A percentile compares a stretch with the other conserved stretches of the same genome.
phyloP scores from a whole-genome alignment of 64 coral and sea anemone species.

The Dendronephthya gigantea region DNA sequence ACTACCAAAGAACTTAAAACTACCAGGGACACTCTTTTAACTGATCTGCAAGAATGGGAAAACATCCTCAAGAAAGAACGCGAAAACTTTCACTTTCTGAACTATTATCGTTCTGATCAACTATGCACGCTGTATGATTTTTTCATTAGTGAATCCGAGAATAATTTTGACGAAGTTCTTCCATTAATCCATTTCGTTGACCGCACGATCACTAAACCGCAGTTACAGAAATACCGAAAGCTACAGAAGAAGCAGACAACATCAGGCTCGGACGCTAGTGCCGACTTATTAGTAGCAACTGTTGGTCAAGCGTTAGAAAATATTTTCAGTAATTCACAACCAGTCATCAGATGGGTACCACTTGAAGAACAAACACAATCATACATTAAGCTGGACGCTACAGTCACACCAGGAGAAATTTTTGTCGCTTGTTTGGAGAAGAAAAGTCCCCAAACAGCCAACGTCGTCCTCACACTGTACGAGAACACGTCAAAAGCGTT shows the following conservation, averaged over 20 bases:
- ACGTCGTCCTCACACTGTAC: constrained; percentile 72
- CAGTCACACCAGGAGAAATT: constrained; percentile 58
- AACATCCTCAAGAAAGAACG: constrained; percentile 19
- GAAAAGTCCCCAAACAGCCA: constrained; percentile 50
- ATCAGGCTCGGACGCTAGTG: not conserved
- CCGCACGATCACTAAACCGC: not conserved
- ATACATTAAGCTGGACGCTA: constrained; percentile 19
- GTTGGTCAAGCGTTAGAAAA: not conserved
- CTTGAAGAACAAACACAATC: not conserved
- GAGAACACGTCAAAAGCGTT: constrained; percentile 36
- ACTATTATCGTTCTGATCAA: constrained; percentile 66
- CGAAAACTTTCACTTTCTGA: constrained; percentile 49
- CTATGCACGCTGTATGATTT: constrained; percentile 42
- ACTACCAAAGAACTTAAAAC: constrained; percentile 16
- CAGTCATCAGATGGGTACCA: not conserved
- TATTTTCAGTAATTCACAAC: not conserved
- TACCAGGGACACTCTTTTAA: constrained; percentile 3
- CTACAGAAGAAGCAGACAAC: not conserved
- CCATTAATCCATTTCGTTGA: constrained; percentile 39
- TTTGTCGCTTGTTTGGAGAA: constrained; percentile 65
- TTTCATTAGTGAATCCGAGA: constrained; percentile 19
- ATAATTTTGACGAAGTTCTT: not conserved
- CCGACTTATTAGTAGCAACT: not conserved
- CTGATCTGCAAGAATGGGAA: constrained; percentile 31
- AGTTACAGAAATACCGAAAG: not conserved